Evolutionary conservation across 2,113 vertebrate genomes (phyloP), one percentile per base, ranked within the genome.

Genomic region (Eclectus roratus): DNA sequence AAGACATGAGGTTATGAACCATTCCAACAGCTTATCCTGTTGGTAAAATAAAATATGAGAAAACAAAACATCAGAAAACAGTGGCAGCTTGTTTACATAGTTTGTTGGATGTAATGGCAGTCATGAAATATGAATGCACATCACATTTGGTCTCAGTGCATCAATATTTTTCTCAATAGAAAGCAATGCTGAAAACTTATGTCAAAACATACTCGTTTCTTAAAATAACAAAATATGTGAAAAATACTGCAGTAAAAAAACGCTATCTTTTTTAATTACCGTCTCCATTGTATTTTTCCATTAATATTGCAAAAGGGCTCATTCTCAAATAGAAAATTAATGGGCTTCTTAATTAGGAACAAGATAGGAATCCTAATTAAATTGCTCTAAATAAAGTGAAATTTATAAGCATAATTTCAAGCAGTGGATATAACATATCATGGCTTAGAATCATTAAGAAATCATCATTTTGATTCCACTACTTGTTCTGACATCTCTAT

Each of bases 351-450:
- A 66, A 85, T 83, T 92, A 94, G 46, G 18, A 95, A 63, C n/a
- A 49, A 63, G 72, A 33, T 93, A 83, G 69, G 28, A 80, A 85
- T 84, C 55, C 80, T 84, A 85, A 90, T 80, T 93, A 91, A 85
- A 83, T 66, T 73, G 31, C 44, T 25, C 58, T 88, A 90, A 88
- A 37, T 46, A 66, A 91, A 88, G 12, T n/a, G 69, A 64, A 56
- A 13, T 90, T 83, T 88, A 64, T 37, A 71, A 35, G 23, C 21
- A 31, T n/a, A 43, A 24, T 46, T 94, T 73, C 64, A 83, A 80
- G 79, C 31, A 85, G n/a, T 58, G 37, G 41, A 16, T 88, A 11
- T 44, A 77, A 73, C 8, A 28, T 3, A 27, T 46, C 5, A 4
- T 63, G 31, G 5, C 60, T 56, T 47, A 74, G 55, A 91, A 70